A percentile compares a stretch with the other conserved stretches of the same genome.
Evolutionary conservation across 2,113 vertebrate species (phyloP).

Genomic region (Anguilla rostrata): DNA sequence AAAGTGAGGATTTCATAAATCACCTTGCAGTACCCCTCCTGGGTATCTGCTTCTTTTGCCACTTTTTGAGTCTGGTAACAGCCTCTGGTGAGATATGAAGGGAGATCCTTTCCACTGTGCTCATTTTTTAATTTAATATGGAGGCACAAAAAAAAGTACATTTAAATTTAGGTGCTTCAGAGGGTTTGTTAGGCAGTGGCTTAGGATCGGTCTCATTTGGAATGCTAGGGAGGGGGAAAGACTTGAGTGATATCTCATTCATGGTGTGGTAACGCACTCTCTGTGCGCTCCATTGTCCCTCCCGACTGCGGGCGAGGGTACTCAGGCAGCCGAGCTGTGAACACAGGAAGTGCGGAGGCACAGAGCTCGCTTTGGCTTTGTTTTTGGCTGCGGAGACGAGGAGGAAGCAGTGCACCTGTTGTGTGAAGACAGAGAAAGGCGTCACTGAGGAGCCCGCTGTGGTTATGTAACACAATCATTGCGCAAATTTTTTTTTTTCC

Average conservation of each 20-base stretch:
- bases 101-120: neutral
- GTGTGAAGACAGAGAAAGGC: constrained; percentile 12
- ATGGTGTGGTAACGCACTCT: neutral
- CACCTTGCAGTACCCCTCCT: neutral
- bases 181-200: neutral
- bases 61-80: neutral
- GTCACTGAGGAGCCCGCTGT: neutral
- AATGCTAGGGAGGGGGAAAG: neutral
- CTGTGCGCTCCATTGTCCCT: neutral
- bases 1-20: no score
- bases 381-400: constrained; percentile 41
- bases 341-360: constrained; percentile 28
- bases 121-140: neutral
- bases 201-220: neutral
- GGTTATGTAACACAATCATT: neutral
- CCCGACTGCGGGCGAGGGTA: neutral
- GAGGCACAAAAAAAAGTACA: neutral
- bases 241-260: neutral
- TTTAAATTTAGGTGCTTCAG: neutral
- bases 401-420: constrained; percentile 20
- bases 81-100: neutral
- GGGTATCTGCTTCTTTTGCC: neutral
- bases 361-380: constrained; percentile 30
- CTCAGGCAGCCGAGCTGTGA: neutral
- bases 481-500: neutral